These are phyloP conservation scores for Phyllotreta striolata DNA, from an alignment of 2,888 invertebrate species.

Conservation along the genomic window DNA sequence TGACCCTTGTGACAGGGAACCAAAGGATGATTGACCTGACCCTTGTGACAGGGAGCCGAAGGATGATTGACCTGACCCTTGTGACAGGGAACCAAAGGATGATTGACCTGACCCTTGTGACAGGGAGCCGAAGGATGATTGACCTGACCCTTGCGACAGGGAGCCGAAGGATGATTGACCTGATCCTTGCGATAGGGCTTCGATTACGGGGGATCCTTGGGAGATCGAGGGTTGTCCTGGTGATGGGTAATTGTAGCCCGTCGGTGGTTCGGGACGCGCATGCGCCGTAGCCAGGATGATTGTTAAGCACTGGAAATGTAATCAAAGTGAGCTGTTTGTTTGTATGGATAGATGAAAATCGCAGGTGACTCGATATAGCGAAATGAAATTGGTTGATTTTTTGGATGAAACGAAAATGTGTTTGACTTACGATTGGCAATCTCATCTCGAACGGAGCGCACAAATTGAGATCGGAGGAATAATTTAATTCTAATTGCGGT, in stretches of 20 bases:
- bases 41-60: background rate
- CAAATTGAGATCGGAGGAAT: no score
- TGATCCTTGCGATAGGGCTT: no score
- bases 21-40: conserved; percentile 12
- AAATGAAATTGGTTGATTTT: background rate
- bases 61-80: background rate
- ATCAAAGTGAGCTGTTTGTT: background rate
- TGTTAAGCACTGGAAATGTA: conserved; percentile 51
- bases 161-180: no score
- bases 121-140: background rate
- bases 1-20: background rate
- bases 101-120: conserved; percentile 1
- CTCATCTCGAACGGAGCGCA: no score
- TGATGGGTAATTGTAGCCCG: conserved; percentile 62
- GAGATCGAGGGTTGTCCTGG: conserved; percentile 30
- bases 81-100: background rate
- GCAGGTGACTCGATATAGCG: no score
- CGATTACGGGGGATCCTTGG: background rate
- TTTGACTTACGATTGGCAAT: no score
- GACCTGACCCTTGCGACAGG: no score
- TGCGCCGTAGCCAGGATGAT: conserved; percentile 66
- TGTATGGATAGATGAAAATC: background rate
- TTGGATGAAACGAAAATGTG: no score
- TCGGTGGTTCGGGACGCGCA: conserved; percentile 70
- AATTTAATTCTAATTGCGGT: no score